Conservation (phyloP, 2,113 vertebrate species). For the Melanotaenia duboulayi region DNA sequence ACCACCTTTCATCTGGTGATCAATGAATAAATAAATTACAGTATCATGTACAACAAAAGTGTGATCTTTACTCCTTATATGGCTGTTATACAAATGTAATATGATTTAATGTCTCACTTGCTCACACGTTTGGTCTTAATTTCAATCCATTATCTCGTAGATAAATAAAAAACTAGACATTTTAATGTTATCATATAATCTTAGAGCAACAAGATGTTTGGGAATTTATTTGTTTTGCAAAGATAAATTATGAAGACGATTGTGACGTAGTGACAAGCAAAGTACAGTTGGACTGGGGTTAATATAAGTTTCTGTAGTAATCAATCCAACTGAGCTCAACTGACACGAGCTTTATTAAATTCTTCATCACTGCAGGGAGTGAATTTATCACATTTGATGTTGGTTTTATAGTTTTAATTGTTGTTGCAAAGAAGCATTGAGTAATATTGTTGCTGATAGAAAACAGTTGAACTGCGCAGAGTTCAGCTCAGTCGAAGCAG, state of each 20-base stretch:
- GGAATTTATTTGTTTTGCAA: constrained; percentile 35
- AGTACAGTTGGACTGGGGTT: constrained; percentile 49
- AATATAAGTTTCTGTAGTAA: constrained; percentile 53
- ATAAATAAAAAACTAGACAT: not conserved
- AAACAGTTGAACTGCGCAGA: constrained; percentile 83
- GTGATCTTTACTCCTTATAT: not conserved
- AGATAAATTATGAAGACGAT: constrained; percentile 43
- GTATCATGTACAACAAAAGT: not conserved
- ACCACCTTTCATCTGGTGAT: not conserved
- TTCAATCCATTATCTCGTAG: not conserved
- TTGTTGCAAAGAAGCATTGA: constrained; percentile 64
- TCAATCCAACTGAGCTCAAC: constrained; percentile 17
- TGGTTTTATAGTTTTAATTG: constrained; percentile 12
- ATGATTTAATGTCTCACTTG: not conserved
- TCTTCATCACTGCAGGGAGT: not conserved
- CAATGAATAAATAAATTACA: not conserved
- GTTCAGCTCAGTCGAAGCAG: constrained; percentile 83
- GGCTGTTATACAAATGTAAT: not conserved
- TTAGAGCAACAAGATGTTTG: not conserved
- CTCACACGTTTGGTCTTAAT: not conserved
- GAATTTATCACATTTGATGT: not conserved
- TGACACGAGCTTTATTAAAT: not conserved
- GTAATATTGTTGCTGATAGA: constrained; percentile 78
- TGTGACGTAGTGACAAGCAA: constrained; percentile 68
- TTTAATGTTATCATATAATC: not conserved